Conservation (phyloP, 2,113 vertebrate genomes). For the Mastomys coucha region DNA sequence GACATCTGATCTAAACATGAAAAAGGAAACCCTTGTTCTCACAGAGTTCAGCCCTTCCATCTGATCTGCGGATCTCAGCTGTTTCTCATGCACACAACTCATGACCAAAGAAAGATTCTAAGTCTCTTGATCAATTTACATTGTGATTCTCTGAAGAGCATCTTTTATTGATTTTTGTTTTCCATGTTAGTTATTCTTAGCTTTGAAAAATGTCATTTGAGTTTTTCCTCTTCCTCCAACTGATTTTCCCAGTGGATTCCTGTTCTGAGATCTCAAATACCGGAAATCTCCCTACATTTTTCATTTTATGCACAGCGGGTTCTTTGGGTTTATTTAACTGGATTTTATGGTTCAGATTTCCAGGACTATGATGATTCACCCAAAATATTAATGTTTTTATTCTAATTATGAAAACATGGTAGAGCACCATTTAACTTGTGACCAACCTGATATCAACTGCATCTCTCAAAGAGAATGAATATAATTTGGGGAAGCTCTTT, state of each 20-base stretch:
- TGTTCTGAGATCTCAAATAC: slow-evolving; percentile 51
- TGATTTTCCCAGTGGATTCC: slow-evolving; percentile 73
- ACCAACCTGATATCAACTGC: background rate
- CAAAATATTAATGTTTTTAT: background rate
- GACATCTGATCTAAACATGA: accelerated
- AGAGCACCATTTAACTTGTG: slow-evolving; percentile 32
- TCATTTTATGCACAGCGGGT: background rate
- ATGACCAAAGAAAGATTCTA: slow-evolving; percentile 21
- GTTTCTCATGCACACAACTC: background rate
- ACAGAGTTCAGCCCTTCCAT: accelerated
- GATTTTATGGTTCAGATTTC: background rate
- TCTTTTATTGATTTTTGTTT: background rate
- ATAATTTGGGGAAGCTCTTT: slow-evolving; percentile 5
- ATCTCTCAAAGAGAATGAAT: slow-evolving; percentile 36
- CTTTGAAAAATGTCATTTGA: slow-evolving; percentile 77
- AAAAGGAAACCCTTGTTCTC: background rate
- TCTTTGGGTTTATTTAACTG: slow-evolving; percentile 54
- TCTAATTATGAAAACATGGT: slow-evolving; percentile 35
- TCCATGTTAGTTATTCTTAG: slow-evolving; percentile 71
- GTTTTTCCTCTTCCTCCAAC: slow-evolving; percentile 53
- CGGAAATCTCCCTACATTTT: slow-evolving; percentile 45
- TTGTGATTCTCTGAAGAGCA: slow-evolving; percentile 35
- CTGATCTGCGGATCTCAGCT: background rate
- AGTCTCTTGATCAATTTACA: slow-evolving; percentile 64
- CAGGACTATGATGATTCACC: background rate